A percentile compares a stretch with the other conserved stretches of the same genome.
These are phyloP conservation scores for Clavelina lepadiformis DNA, from an alignment of 23 tunicate species.

Conservation along the genomic window DNA sequence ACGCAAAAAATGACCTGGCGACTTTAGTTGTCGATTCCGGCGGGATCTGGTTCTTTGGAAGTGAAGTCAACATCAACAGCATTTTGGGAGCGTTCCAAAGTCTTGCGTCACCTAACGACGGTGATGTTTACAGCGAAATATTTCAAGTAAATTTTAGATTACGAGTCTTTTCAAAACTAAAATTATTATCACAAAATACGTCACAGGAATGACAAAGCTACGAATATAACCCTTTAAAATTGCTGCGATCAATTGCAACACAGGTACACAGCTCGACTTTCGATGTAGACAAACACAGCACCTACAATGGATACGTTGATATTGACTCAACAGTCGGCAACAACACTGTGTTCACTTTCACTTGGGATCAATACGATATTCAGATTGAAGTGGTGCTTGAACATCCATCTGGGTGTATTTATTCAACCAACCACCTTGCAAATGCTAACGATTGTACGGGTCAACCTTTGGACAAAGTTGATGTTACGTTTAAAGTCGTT, in stretches of 20 bases:
- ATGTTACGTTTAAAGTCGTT: conserved; percentile 19
- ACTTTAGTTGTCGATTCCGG: conserved; percentile 24
- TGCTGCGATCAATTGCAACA: not conserved
- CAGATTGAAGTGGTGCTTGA: conserved; percentile 22
- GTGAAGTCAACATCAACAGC: conserved; percentile 13
- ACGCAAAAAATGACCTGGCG: conserved; percentile 37
- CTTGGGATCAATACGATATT: conserved; percentile 56
- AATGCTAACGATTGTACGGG: conserved; percentile 15
- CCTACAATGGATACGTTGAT: conserved; percentile 34
- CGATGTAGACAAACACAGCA: conserved; percentile 16
- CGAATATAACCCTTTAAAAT: too few relatives aligned
- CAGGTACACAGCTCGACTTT: conserved; percentile 63
- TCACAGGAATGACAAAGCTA: too few relatives aligned
- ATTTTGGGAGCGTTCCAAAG: conserved; percentile 47
- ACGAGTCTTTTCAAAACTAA: not conserved
- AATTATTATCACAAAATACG: too few relatives aligned
- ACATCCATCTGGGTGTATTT: conserved; percentile 51
- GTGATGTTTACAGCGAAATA: conserved; percentile 57
- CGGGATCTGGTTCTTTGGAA: conserved; percentile 56
- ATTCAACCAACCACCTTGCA: conserved; percentile 21
- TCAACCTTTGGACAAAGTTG: conserved; percentile 19
- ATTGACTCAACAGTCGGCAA: conserved; percentile 72
- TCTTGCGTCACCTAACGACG: conserved; percentile 38
- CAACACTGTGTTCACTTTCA: conserved; percentile 58
- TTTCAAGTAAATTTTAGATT: conserved; percentile 31